phyloP scores from a whole-genome alignment of 2,797 vertebrate species.

The Ispidina picta region DNA sequence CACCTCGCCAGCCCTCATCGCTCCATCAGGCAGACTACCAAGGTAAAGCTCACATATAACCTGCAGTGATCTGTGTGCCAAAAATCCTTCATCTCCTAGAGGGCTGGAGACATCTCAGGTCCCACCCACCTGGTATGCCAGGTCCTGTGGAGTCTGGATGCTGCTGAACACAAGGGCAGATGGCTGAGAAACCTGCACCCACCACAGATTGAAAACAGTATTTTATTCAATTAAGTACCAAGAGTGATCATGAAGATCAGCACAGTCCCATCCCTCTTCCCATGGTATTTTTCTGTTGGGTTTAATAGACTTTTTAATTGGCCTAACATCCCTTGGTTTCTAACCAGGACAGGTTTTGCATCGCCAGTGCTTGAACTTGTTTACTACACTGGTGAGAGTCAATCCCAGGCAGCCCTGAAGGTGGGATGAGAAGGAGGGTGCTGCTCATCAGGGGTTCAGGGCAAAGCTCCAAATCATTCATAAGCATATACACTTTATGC shows the following conservation, averaged over 20 bases:
- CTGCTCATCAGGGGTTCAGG: background rate
- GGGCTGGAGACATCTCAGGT: background rate
- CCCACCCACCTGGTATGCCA: rapidly evolving
- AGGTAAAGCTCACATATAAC: rapidly evolving
- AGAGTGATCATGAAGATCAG: background rate
- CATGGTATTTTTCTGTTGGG: rapidly evolving
- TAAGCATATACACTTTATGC: background rate
- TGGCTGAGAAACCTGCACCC: background rate
- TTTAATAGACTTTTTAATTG: background rate
- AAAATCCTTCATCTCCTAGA: background rate
- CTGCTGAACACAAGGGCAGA: background rate
- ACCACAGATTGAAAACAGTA: background rate
- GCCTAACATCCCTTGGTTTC: background rate
- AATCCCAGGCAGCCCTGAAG: background rate
- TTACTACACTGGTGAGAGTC: background rate
- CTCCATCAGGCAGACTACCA: background rate
- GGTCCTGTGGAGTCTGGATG: background rate
- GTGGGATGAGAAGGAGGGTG: background rate
- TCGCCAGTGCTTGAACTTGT: background rate
- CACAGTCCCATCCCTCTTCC: background rate
- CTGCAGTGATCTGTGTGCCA: background rate
- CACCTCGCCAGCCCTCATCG: rapidly evolving
- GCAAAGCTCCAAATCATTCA: rapidly evolving
- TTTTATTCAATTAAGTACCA: background rate
- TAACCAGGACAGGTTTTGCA: background rate